A percentile compares a stretch with the other conserved stretches of the same genome.
Conservation (phyloP, 64 coral and sea anemone species). For the Montipora sp. region DNA sequence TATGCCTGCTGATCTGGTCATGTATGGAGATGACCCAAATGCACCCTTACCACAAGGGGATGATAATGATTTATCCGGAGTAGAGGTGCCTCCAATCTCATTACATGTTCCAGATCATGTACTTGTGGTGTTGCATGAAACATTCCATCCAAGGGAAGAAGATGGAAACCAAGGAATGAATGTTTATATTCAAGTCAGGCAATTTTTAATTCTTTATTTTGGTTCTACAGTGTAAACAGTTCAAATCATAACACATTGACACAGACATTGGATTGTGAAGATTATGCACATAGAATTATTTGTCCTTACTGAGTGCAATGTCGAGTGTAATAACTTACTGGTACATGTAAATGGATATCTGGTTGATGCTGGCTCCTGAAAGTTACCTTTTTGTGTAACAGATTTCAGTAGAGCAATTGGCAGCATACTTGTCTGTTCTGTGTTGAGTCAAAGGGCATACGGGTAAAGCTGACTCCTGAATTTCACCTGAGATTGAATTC, state of each 20-base stretch:
- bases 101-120: no score
- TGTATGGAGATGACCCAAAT: no score
- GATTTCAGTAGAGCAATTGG: no score
- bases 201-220: constrained; percentile 12
- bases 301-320: no score
- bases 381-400: neutral
- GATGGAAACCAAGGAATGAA: constrained; percentile 27
- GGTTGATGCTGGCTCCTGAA: neutral
- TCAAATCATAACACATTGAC: neutral
- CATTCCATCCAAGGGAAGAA: neutral
- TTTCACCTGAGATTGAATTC: no score
- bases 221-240: neutral
- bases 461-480: no score
- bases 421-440: no score
- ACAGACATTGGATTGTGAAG: neutral
- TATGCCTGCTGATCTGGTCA: no score
- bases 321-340: neutral
- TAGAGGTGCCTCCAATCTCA: neutral
- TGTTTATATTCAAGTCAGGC: constrained; percentile 22
- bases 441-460: no score
- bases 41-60: no score
- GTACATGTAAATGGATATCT: neutral
- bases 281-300: no score
- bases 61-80: no score
- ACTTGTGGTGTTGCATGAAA: neutral